Conservation (phyloP, 2,113 vertebrate species). For the Sinocyclocheilus anophthalmus region DNA sequence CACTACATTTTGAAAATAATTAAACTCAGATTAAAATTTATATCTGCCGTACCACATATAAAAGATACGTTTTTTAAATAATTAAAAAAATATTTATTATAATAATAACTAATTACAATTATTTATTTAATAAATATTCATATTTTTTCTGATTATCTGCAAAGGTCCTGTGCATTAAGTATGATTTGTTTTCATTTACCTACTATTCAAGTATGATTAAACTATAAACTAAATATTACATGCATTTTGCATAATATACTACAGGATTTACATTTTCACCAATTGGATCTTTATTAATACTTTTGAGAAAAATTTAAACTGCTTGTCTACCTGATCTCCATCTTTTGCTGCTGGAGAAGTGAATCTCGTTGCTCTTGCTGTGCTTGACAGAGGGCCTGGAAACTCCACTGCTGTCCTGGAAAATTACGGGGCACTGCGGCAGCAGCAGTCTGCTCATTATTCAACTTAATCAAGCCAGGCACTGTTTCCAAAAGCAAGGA, state of each 20-base stretch:
- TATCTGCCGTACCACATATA: neutral
- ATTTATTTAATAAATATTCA: neutral
- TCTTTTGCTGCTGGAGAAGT: constrained; percentile 68
- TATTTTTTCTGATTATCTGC: neutral
- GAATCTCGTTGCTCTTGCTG: constrained; percentile 78
- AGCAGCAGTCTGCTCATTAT: constrained; percentile 71
- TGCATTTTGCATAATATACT: neutral
- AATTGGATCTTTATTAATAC: neutral
- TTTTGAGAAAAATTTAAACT: neutral
- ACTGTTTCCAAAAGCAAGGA: constrained; percentile 72
- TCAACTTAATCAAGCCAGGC: constrained; percentile 75
- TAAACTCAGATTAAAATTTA: neutral
- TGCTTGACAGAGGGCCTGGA: constrained; percentile 79
- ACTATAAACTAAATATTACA: neutral
- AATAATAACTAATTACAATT: neutral
- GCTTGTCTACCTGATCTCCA: constrained; percentile 71
- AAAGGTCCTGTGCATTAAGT: neutral
- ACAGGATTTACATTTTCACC: neutral
- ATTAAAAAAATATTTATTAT: too few species aligned
- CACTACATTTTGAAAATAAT: neutral
- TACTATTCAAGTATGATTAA: neutral
- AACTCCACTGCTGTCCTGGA: constrained; percentile 66
- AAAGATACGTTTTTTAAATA: too few species aligned
- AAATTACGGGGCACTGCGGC: constrained; percentile 53
- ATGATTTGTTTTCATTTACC: neutral